These are phyloP conservation scores for Wasmannia auropunctata DNA, from an alignment of 1,140 invertebrate species.

Conservation along the genomic window DNA sequence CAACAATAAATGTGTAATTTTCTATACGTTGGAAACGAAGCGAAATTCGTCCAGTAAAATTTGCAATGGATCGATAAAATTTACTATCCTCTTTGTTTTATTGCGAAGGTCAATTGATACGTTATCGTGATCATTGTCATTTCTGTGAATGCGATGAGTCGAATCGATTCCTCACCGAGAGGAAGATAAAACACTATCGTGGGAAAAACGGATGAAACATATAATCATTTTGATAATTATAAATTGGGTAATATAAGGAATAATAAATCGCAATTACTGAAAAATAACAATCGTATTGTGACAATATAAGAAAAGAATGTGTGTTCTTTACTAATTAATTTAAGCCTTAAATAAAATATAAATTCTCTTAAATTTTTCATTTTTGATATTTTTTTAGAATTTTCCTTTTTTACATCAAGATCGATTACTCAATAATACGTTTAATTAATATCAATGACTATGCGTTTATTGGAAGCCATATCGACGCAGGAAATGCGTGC, in stretches of 20 bases:
- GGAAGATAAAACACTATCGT: background rate
- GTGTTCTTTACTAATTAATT: background rate
- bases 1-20: background rate
- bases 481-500: conserved; percentile 38
- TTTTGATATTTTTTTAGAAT: background rate
- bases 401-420: background rate
- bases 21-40: background rate
- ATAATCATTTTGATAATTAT: background rate
- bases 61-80: conserved; percentile 25
- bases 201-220: background rate
- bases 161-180: conserved; percentile 6
- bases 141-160: background rate
- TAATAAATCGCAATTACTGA: background rate
- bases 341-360: background rate
- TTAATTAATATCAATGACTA: conserved; percentile 22
- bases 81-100: background rate
- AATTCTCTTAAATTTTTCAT: background rate
- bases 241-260: background rate
- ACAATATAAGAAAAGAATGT: background rate
- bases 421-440: background rate
- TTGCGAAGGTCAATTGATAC: conserved; percentile 13
- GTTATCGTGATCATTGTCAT: conserved; percentile 19
- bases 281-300: background rate
- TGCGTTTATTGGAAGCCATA: conserved; percentile 43
- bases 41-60: background rate